phyloP scores from a whole-genome alignment of 1,140 invertebrate species.

The Augochlora pura region DNA sequence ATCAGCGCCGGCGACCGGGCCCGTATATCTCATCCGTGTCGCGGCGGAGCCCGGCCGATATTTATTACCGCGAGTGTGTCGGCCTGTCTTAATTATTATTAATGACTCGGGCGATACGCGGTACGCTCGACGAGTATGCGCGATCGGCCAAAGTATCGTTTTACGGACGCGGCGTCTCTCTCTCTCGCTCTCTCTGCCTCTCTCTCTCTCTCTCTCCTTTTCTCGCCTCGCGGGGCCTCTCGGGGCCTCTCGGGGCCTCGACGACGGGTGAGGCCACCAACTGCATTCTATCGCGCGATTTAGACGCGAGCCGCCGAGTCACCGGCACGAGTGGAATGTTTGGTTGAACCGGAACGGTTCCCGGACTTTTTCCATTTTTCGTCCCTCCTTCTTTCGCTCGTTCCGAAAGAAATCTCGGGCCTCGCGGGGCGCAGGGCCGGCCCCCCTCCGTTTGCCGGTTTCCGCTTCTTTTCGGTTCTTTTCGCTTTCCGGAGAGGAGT shows the following conservation, averaged over 20 bases:
- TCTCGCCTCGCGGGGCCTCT: too few species aligned
- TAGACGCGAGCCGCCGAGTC: slow-evolving; percentile 28
- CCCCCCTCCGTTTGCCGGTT: not conserved
- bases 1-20: slow-evolving; percentile 10
- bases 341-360: not conserved
- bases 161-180: not conserved
- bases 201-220: too few species aligned
- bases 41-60: slow-evolving; percentile 7
- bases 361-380: not conserved
- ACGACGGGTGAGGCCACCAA: not conserved
- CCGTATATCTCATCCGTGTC: slow-evolving; percentile 16
- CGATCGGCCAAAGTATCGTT: slow-evolving; percentile 37
- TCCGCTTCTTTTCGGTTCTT: too few species aligned
- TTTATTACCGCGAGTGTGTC: slow-evolving; percentile 30
- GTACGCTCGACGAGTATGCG: slow-evolving; percentile 32
- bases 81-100: slow-evolving; percentile 60
- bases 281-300: slow-evolving; percentile 44
- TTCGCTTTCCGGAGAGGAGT: too few species aligned
- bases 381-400: not conserved
- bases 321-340: slow-evolving; percentile 36
- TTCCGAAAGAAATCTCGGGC: not conserved
- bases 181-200: not conserved
- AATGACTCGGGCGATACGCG: slow-evolving; percentile 25
- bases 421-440: too few species aligned
- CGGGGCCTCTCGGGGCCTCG: not conserved